Percentiles rank a stretch among this genome's conserved stretches.
phyloP scores from a whole-genome alignment of 2,113 vertebrate species.

The Panurus biarmicus region DNA sequence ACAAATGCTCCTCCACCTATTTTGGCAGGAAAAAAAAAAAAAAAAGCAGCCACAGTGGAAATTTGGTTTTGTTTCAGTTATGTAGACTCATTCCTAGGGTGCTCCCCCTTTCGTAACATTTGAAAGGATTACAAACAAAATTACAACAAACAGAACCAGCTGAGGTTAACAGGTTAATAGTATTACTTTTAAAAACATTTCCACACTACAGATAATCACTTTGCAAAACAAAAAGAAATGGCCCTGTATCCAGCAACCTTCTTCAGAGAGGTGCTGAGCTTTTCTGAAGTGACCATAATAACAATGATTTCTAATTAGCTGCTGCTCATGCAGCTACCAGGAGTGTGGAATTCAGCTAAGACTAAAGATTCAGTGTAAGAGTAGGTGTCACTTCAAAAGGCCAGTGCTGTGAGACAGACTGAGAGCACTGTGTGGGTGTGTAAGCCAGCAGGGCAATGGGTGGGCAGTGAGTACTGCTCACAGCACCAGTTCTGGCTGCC shows the following conservation, averaged over 20 bases:
- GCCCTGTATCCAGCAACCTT: neutral
- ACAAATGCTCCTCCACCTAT: neutral
- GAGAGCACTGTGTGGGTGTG: neutral
- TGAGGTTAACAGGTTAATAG: neutral
- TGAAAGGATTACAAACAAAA: neutral
- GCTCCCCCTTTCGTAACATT: neutral
- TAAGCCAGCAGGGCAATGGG: accelerated
- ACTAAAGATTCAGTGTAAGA: neutral
- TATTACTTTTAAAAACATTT: neutral
- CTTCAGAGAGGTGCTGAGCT: neutral
- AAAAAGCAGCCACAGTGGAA: neutral
- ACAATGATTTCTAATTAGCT: neutral
- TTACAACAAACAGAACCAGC: neutral
- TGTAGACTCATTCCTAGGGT: neutral
- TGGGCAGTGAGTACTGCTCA: accelerated
- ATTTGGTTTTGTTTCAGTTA: neutral
- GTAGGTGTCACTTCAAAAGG: neutral
- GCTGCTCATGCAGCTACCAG: neutral
- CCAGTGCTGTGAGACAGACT: neutral
- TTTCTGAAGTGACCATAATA: neutral
- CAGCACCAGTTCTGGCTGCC: neutral
- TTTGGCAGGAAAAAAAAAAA: neutral
- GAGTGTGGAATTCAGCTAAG: neutral
- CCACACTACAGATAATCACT: neutral
- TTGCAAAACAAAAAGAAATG: neutral